These are phyloP conservation scores for Furcula furcula DNA, from an alignment of 2,888 invertebrate species.

Conservation along the genomic window DNA sequence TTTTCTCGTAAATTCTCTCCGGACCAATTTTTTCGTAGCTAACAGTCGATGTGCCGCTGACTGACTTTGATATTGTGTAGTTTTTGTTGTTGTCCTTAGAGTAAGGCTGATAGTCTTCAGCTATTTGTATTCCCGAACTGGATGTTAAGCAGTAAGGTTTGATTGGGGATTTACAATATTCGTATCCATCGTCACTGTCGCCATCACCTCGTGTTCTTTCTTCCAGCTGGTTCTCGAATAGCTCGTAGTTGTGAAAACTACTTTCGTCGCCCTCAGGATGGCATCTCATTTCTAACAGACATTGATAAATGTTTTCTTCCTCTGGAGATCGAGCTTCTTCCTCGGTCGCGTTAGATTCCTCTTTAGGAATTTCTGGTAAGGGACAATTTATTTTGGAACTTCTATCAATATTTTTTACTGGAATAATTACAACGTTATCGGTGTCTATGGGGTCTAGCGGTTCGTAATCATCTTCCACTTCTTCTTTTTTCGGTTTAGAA, in stretches of 20 bases:
- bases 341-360: slow-evolving; percentile 25
- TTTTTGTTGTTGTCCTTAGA: slow-evolving; percentile 52
- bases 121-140: slow-evolving; percentile 73
- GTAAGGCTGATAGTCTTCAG: slow-evolving; percentile 74
- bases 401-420: slow-evolving; percentile 55
- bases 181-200: slow-evolving; percentile 76
- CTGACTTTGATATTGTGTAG: slow-evolving; percentile 66
- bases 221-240: slow-evolving; percentile 65
- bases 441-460: slow-evolving; percentile 62
- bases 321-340: slow-evolving; percentile 17
- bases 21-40: slow-evolving; percentile 74
- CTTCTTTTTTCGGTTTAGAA: slow-evolving; percentile 45
- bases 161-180: slow-evolving; percentile 72
- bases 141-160: slow-evolving; percentile 70
- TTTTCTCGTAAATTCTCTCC: slow-evolving; percentile 75
- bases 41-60: slow-evolving; percentile 71
- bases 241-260: slow-evolving; percentile 79
- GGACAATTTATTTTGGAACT: slow-evolving; percentile 73
- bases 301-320: slow-evolving; percentile 70
- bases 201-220: slow-evolving; percentile 72
- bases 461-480: slow-evolving; percentile 72
- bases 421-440: slow-evolving; percentile 59
- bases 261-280: slow-evolving; percentile 75
- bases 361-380: slow-evolving; percentile 72
- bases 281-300: slow-evolving; percentile 70